Evolutionary conservation across 1,140 invertebrate species (phyloP), one percentile per base, ranked within the genome.

Genomic region (Pantala flavescens): DNA sequence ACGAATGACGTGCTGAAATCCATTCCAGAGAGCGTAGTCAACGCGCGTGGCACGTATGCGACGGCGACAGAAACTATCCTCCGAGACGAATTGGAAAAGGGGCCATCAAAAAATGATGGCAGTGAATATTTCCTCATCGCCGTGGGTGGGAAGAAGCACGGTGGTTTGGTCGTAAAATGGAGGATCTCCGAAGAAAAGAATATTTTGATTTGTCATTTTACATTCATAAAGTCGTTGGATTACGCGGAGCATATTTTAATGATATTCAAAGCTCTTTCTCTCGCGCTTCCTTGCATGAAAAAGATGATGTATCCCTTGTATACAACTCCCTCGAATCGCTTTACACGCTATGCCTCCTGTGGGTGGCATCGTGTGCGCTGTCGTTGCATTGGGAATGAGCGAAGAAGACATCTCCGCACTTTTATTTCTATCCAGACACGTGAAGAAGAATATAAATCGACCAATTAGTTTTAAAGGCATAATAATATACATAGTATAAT

Each of bases 151-250:
- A 36, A 36, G 9, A 36, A 36, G 28, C 28, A 36, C 28, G 28
- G 28, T 5, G 28, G 28, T 36, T 36, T 36, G 9, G 28, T 36
- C 28, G 28, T 36, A 36, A 36, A 36, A 36, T 36, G 9, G 28
- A 36, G 28, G 28, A 9, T 5, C 28, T 36, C 28, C 28, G n/a
- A 63, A 12, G 49, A 21, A 63, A 63, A 63, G 49, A 14, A 21
- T 63, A 63, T 63, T 63, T 63, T 63, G 49, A 63, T 63, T 19
- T 16, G 49, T 63, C 49, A 21, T 63, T 63, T 63, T 63, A 63
- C 49, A 63, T 63, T 63, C 49, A 63, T 63, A 63, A 63, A 21
- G 49, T 12, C 14, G n/a, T 12, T 21, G 49, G 49, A 63, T 63
- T 63, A 63, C 49, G 49, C 49, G 16, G 3, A 7, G 49, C 49